Evolutionary conservation across 2,888 invertebrate genomes (phyloP), one percentile per base, ranked within the genome.

Genomic region (Calliopum simillimum): DNA sequence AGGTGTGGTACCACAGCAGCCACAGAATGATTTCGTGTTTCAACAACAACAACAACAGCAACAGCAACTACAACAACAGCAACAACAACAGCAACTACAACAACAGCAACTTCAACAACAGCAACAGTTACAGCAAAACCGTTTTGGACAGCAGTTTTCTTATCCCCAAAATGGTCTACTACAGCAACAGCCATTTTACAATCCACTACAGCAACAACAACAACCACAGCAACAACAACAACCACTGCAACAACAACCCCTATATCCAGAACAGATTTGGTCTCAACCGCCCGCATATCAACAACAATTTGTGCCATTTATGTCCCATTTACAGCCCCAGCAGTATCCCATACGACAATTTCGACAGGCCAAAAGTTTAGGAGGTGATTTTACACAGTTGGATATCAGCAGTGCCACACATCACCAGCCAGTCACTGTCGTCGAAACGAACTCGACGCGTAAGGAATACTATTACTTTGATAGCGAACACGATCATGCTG

Each of bases 361-460:
- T 66, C 78, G 82, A 0, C 76, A 78, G 46, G 70, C 76, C 0
- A 59, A 81, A 0, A 74, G 77, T 21, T 71, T 79, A 0, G n/a
- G n/a, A n/a, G n/a, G n/a, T n/a, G 71, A 76, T 14, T 80, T 8
- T 33, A 33, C 33, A 2, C 33, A 33, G 33, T 8, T 33, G 33
- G 33, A 33, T 33, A 33, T 33, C 23, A 47, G 80, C 58, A 80
- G 79, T 33, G 75, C n/a, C n/a, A n/a, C 74, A 1, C 33, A 33
- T 33, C 79, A 82, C 23, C 81, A 81, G 63, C 82, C 82, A 0
- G 63, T 81, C 6, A 75, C 79, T 0, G 77, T 82, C 1, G 82
- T 83, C 4, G 83, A 84, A 67, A 83, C 84, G 0, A 83, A 83
- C 21, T 82, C 84, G 0, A 83, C 84, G 1, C 80, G 84, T 25